Conservation (phyloP, 2,888 invertebrate genomes). For the Nomada ruficornis region DNA sequence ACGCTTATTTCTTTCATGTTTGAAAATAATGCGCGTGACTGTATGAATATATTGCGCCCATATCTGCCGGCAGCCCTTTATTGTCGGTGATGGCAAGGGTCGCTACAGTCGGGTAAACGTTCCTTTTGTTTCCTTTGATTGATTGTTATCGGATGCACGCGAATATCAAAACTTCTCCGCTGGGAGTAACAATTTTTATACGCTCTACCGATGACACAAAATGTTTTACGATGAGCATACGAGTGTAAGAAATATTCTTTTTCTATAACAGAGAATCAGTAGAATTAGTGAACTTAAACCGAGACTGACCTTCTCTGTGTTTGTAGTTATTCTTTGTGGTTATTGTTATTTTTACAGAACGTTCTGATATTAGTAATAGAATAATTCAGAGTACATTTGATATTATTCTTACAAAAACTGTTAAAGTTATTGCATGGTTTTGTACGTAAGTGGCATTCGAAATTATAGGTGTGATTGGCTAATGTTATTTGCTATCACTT, state of each 20-base stretch:
- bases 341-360: no score
- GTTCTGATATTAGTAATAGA: background rate
- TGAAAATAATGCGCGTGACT: constrained; percentile 56
- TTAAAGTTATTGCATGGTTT: background rate
- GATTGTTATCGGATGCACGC: constrained; percentile 56
- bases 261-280: background rate
- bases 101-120: constrained; percentile 48
- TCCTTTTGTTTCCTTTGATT: constrained; percentile 61
- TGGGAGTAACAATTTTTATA: constrained; percentile 31
- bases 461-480: no score
- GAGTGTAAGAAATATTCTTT: background rate
- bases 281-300: background rate
- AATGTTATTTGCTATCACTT: constrained; percentile 6
- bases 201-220: constrained; percentile 4
- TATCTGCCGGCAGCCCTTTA: constrained; percentile 42
- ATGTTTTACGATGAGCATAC: constrained; percentile 5
- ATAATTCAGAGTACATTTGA: background rate
- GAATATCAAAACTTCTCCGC: constrained; percentile 32
- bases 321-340: no score
- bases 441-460: background rate
- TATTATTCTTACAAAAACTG: background rate
- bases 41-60: constrained; percentile 62
- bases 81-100: constrained; percentile 45
- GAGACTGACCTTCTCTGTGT: no score
- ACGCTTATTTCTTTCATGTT: constrained; percentile 55